Conservation (phyloP, 2,888 invertebrate genomes). For the Alloplasta piceator region DNA sequence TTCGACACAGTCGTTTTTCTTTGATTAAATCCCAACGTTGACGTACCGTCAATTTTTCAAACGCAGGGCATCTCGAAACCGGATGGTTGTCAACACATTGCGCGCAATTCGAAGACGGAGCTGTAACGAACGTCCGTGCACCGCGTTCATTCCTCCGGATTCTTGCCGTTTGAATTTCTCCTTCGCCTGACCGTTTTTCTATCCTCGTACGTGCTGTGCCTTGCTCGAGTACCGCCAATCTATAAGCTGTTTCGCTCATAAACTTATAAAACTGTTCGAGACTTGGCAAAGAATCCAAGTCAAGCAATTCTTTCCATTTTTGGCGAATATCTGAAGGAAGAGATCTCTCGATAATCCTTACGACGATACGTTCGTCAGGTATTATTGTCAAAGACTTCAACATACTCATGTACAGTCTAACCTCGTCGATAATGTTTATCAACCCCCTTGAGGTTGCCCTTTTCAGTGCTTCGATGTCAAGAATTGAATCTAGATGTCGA, state of each 20-base stretch:
- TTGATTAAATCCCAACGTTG: conserved; percentile 38
- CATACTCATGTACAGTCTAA: conserved; percentile 64
- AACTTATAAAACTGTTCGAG: conserved; percentile 45
- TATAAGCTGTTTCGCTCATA: conserved; percentile 36
- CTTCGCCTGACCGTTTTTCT: conserved; percentile 30
- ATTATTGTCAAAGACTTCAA: conserved; percentile 62
- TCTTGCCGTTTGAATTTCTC: conserved; percentile 11
- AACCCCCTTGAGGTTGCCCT: conserved; percentile 27
- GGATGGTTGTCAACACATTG: conserved; percentile 25
- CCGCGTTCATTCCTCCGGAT: conserved; percentile 22
- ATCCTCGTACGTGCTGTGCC: conserved; percentile 1
- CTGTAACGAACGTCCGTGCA: conserved; percentile 38
- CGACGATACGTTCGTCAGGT: conserved; percentile 34
- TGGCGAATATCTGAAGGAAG: conserved; percentile 33
- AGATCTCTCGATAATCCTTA: conserved; percentile 38
- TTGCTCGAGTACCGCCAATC: conserved; percentile 30
- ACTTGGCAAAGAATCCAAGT: conserved; percentile 32
- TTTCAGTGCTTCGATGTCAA: conserved; percentile 33
- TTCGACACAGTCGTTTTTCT: conserved; percentile 36
- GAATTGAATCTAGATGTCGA: conserved; percentile 48
- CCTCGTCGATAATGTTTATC: conserved; percentile 30
- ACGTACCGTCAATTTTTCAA: conserved; percentile 33
- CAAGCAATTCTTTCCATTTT: conserved; percentile 31
- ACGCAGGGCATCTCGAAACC: conserved; percentile 29
- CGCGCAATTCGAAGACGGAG: conserved; percentile 15